phyloP scores from a whole-genome alignment of 2,888 invertebrate genomes.

The Ceratothoa steindachneri region DNA sequence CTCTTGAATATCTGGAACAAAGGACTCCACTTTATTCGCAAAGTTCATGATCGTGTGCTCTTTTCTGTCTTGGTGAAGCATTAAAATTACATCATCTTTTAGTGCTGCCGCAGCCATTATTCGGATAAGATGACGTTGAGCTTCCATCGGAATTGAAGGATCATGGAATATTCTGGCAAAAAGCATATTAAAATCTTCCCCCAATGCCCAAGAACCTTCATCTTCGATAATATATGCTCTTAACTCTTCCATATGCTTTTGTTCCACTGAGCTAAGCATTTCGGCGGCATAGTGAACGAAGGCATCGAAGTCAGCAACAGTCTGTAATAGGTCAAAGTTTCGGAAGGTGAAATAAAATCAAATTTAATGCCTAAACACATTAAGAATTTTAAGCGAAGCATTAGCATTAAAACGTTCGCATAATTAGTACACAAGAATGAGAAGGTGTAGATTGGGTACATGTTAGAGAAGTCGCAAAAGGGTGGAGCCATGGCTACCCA shows the following conservation, averaged over 20 bases:
- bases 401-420: too few relatives aligned
- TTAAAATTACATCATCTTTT: slow-evolving; percentile 81
- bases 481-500: slow-evolving; percentile 31
- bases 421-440: too few relatives aligned
- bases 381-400: too few relatives aligned
- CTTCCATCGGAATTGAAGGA: slow-evolving; percentile 54
- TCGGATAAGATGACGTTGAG: slow-evolving; percentile 57
- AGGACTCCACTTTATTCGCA: slow-evolving; percentile 72
- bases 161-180: slow-evolving; percentile 56
- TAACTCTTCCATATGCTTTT: slow-evolving; percentile 72
- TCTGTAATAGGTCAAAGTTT: slow-evolving; percentile 32
- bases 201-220: slow-evolving; percentile 88
- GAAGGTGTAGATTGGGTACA: neutral
- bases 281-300: slow-evolving; percentile 67
- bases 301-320: slow-evolving; percentile 68
- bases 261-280: slow-evolving; percentile 69
- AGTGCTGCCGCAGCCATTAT: slow-evolving; percentile 50
- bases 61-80: slow-evolving; percentile 75
- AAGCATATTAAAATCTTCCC: slow-evolving; percentile 78
- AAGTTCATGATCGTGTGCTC: slow-evolving; percentile 85
- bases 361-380: too few relatives aligned
- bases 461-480: neutral
- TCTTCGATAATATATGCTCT: slow-evolving; percentile 81
- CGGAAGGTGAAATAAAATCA: too few relatives aligned
- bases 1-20: slow-evolving; percentile 69